Base-by-base conservation (phyloP, 2,797 vertebrate genomes). In the Poecile montanus region DNA sequence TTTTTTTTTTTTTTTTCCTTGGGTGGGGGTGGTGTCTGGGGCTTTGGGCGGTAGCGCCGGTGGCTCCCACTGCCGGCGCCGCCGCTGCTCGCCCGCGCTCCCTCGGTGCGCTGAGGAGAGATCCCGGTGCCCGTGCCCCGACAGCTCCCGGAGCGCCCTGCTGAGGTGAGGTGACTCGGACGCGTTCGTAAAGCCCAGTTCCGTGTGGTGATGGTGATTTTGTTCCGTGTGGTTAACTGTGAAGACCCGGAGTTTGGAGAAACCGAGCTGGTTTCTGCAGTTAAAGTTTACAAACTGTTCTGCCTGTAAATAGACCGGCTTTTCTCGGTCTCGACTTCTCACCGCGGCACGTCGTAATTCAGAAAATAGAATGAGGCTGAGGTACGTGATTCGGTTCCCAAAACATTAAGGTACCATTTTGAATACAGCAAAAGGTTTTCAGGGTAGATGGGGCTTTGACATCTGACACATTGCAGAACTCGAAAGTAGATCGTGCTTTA, bases 71-170 rank as follows among this genome's bases (percentile, higher is more conserved):
- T 9, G 68, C 36, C 8, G 9, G 30, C 19, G 16, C 58, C 29
- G 51, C 84, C 18, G 47, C 40, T 36, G 61, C 48, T 50, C 11
- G 38, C 10, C 48, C 13, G 21, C 7, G 66, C 74, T 48, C 16
- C 18, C 5, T 30, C 14, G 0, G 20, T 0, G 61, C 58, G 16
- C 32, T 56, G 30, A 74, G 25, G 21, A 11, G 62, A 7, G 30
- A 5, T 6, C 6, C 3, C 50, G 30, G 56, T 20, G 61, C n/a
- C 38, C 1, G 67, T 21, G 65, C 60, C 48, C 85, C 1, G 0
- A 0, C 6, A 3, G 68, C 54, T 32, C 71, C 1, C 40, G 50
- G 6, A 4, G 79, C 23, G 16, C 50, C 15, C 26, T 25, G 81
- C 50, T 6, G 8, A n/a, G 63, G 57, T 7, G 84, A 63, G 82